phyloP scores from a whole-genome alignment of 64 coral and sea anemone genomes.

The Pachyseris speciosa region DNA sequence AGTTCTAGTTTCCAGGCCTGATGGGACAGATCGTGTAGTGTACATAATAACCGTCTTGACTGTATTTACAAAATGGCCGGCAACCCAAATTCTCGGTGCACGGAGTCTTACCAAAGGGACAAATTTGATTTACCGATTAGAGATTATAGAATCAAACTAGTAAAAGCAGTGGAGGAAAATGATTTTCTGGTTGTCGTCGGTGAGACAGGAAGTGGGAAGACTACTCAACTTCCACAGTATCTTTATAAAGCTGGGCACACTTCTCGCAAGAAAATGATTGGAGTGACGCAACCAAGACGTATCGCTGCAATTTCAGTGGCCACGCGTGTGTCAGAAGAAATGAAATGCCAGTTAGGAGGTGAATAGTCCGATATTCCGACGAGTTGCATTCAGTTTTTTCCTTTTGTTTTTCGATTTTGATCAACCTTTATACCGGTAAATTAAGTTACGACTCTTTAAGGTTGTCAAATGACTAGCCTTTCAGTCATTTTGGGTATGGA shows the following conservation, averaged over 20 bases:
- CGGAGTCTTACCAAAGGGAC: background rate
- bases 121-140: constrained; percentile 73
- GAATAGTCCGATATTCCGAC: too few species aligned
- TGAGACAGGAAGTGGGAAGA: constrained; percentile 97
- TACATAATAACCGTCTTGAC: background rate
- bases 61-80: constrained; percentile 60
- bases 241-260: constrained; percentile 74
- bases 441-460: too few species aligned
- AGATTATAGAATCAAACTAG: constrained; percentile 57
- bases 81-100: background rate
- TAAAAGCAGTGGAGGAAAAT: constrained; percentile 86
- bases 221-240: constrained; percentile 90
- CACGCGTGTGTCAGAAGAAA: constrained; percentile 84
- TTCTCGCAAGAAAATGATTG: constrained; percentile 61
- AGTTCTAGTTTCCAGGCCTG: background rate
- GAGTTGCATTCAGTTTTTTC: too few species aligned
- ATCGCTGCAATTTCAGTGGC: constrained; percentile 95
- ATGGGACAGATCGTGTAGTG: background rate
- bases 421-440: too few species aligned
- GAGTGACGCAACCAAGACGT: constrained; percentile 87
- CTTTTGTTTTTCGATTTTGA: too few species aligned
- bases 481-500: too few species aligned
- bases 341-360: constrained; percentile 84
- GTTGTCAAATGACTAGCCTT: too few species aligned
- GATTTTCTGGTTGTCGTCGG: constrained; percentile 84